Conservation (phyloP, 2,113 vertebrate genomes). For the Xiphophorus maculatus region DNA sequence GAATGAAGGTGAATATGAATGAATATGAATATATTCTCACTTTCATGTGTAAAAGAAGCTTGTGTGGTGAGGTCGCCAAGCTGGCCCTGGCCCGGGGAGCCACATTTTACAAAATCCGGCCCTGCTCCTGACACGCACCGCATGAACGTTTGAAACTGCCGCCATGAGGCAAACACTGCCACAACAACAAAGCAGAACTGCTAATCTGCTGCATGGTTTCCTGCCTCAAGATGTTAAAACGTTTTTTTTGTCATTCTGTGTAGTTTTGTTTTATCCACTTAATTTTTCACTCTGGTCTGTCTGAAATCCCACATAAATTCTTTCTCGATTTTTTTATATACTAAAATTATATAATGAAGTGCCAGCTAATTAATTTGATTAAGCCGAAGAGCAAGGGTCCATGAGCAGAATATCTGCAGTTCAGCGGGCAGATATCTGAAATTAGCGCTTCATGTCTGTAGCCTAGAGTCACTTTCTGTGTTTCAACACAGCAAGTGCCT, state of each 20-base stretch:
- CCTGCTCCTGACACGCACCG: no score
- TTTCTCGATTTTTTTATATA: background rate
- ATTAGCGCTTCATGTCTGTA: slow-evolving; percentile 10
- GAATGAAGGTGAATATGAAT: no score
- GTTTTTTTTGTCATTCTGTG: no score
- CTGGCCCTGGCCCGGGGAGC: no score
- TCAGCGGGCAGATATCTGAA: slow-evolving; percentile 5
- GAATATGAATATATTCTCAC: background rate
- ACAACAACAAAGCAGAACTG: background rate
- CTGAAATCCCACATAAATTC: no score
- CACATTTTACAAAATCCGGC: background rate
- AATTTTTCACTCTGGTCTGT: background rate
- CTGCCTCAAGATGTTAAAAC: background rate
- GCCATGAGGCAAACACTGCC: background rate
- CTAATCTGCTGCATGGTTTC: background rate
- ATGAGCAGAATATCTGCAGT: background rate
- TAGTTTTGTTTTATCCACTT: no score
- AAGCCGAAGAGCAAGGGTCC: background rate
- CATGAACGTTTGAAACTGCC: background rate
- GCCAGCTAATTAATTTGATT: no score
- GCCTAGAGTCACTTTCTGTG: slow-evolving; percentile 5
- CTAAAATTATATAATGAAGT: background rate
- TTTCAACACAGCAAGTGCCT: slow-evolving; percentile 1
- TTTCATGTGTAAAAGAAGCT: background rate
- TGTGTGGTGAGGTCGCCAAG: background rate